Evolutionary conservation across 2,797 vertebrate species (phyloP).

Genomic region (Enteromius radiatus): DNA sequence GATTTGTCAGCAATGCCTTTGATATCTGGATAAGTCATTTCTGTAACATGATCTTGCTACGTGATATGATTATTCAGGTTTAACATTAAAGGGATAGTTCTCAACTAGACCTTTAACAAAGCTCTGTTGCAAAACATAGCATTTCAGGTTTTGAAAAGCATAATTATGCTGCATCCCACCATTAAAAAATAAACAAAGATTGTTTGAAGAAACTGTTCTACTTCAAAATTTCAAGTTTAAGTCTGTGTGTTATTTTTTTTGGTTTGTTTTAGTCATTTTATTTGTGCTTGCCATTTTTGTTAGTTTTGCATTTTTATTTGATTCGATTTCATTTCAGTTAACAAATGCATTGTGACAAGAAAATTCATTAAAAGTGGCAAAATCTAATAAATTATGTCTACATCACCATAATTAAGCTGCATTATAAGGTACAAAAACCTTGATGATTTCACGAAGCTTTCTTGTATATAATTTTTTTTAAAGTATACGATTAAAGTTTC

Average conservation of each 20-base stretch:
- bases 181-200: neutral
- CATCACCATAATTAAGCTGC: neutral
- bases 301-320: neutral
- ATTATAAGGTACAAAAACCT: neutral
- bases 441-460: neutral
- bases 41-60: neutral
- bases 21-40: conserved; percentile 13
- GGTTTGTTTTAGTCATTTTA: neutral
- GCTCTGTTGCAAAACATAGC: neutral
- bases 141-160: neutral
- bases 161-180: neutral
- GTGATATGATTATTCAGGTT: neutral
- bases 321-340: neutral
- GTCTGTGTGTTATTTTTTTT: neutral
- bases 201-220: neutral
- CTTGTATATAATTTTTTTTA: too few relatives aligned
- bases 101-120: neutral
- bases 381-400: neutral
- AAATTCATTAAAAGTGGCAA: neutral
- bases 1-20: conserved; percentile 2
- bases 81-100: neutral
- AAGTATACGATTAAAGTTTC: neutral
- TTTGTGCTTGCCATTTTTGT: neutral
- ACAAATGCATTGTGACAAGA: neutral
- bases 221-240: neutral